Conservation (phyloP, 2,888 invertebrate genomes). For the Drosophila rellima region DNA sequence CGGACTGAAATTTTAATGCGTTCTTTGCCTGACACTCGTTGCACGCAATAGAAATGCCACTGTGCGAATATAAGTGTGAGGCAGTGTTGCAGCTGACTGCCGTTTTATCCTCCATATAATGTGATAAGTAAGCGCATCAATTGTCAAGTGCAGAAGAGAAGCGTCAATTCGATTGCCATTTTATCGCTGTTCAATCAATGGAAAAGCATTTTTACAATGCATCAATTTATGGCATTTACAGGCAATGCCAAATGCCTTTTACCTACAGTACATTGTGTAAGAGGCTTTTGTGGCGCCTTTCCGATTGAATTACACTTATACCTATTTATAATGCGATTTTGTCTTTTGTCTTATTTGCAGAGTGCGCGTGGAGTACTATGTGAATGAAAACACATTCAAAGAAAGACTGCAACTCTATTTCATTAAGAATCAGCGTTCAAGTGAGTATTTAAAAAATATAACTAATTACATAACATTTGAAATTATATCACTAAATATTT, state of each 20-base stretch:
- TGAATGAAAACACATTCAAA: conserved; percentile 99
- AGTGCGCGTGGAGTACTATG: conserved; percentile 99
- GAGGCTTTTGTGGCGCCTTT: conserved; percentile 32
- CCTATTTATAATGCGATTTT: neutral
- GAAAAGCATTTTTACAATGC: conserved; percentile 34
- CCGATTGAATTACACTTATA: conserved; percentile 16
- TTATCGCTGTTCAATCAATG: conserved; percentile 37
- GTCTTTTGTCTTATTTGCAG: conserved; percentile 87
- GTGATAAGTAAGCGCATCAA: conserved; percentile 77
- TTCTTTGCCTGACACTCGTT: conserved; percentile 29
- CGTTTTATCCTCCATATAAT: conserved; percentile 48
- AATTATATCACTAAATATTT: too few relatives aligned
- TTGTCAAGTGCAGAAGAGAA: conserved; percentile 57
- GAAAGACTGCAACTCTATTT: conserved; percentile 99
- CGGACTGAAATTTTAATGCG: conserved; percentile 47
- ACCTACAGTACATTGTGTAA: conserved; percentile 39
- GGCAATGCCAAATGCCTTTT: conserved; percentile 15
- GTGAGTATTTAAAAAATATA: conserved; percentile 88
- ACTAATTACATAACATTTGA: too few relatives aligned
- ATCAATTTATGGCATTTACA: conserved; percentile 28
- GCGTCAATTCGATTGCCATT: conserved; percentile 48
- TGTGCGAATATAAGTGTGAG: neutral
- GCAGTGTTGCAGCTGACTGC: conserved; percentile 16
- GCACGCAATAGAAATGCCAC: conserved; percentile 31
- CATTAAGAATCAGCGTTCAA: conserved; percentile 99